Base-by-base conservation (phyloP, 1,140 invertebrate species). In the Myzus persicae region DNA sequence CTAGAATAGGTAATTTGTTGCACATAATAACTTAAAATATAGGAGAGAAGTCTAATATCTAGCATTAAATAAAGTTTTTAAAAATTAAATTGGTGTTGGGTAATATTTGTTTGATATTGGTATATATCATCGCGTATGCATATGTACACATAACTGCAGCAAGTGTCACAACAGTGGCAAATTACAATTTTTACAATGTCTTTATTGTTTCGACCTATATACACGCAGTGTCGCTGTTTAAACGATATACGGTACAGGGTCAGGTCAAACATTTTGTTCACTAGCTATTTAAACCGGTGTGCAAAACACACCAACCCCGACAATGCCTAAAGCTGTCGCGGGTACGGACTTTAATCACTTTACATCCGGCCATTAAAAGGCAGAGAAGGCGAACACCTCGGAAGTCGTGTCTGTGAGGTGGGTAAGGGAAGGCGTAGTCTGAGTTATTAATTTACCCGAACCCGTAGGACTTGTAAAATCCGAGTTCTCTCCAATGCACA, bases 401-500 rank as follows among this genome's bases (percentile, higher is more conserved):
- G 44, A 82, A 92, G 40, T 91, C 54, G 40, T 76, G 54, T 76
- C 24, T 76, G 20, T 18, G 36, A 42, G 59, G 51, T n/a, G 44
- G 46, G 44, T 40, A 82, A 44, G 40, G 67, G 91, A 48, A 82
- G 76, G 36, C 44, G 44, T 38, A 81, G 91, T 82, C 91, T 24
- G 44, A 82, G 91, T 92, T 92, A 92, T 92, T 92, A 92, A 92
- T 92, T 92, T 48, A 92, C 31, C 91, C 91, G 42, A 91, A 46
- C 40, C 90, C 90, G 67, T 82, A 81, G 67, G 59, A 91, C 59
- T 46, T 91, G 90, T 92, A 92, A 92, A 82, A 92, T 92, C 76
- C 40, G 40, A 81, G 40, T 81, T 91, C 67, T 38, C 44, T 76
- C 20, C 40, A 42, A 31, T 31, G 11, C 42, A 42, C 90, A 36